Evolutionary conservation across 2,888 invertebrate genomes (phyloP), one percentile per base, ranked within the genome.

Genomic region (Lissocephala sabroskyi): DNA sequence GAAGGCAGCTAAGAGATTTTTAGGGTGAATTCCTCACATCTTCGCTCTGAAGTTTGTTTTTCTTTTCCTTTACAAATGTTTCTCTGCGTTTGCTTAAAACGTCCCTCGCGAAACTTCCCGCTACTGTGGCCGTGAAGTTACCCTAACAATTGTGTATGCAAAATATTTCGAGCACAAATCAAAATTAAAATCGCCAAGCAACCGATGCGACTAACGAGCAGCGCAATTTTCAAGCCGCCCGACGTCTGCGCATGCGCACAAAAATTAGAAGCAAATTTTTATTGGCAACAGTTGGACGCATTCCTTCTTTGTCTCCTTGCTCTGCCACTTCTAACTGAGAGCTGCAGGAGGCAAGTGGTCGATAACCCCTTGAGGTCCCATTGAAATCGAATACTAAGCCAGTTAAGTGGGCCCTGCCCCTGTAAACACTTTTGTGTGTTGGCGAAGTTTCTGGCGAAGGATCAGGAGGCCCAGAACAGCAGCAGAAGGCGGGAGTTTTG

Each of bases 111-210:
- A n/a, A n/a, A n/a, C n/a, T n/a, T n/a, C n/a, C n/a, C n/a, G n/a
- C n/a, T n/a, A n/a, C n/a, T n/a, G n/a, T n/a, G n/a, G n/a, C n/a
- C n/a, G n/a, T n/a, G n/a, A n/a, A 19, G 7, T 18, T n/a, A 19
- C 18, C 17, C 36, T 57, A 57, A 58, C 53, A 59, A n/a, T n/a
- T n/a, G n/a, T n/a, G n/a, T 76, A 71, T 71, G 71, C 71, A 77
- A 77, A 77, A 71, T 71, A 71, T 71, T 65, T 62, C 58, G 61
- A 56, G 14, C 71, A 65, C 74, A 71, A 73, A 77, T 74, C 75
- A 74, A 70, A 68, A 70, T 64, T 67, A 46, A 70, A 73, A 67
- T 67, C 76, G 56, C 53, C 60, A 62, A 55, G 52, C 48, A 18
- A 17, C 30, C 26, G 23, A 23, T 7, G 23, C n/a, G 23, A 7